Percentiles rank a stretch among this genome's conserved stretches.
phyloP scores from a whole-genome alignment of 2,113 vertebrate genomes.

The Eolophus roseicapilla region DNA sequence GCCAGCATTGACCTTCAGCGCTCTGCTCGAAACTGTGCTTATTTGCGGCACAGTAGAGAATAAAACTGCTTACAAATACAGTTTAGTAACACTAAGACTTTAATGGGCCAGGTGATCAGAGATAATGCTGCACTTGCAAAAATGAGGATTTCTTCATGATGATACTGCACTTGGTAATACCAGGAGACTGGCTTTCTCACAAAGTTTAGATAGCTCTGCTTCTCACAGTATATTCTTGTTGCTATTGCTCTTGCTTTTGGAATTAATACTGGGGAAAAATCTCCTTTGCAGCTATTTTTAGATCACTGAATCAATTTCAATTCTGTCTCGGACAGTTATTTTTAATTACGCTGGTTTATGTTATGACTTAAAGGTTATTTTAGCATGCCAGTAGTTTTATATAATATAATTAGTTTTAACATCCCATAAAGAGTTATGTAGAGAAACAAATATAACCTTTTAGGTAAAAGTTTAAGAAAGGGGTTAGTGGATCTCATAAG shows the following conservation, averaged over 20 bases:
- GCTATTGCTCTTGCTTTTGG: not conserved
- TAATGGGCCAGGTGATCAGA: not conserved
- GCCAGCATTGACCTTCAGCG: not conserved
- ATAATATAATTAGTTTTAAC: not conserved
- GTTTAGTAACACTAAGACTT: not conserved
- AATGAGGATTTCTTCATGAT: not conserved
- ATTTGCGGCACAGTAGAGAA: not conserved
- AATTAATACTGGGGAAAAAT: not conserved
- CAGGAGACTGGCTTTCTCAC: not conserved
- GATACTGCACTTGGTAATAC: not conserved
- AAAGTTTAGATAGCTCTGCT: not conserved
- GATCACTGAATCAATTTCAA: not conserved
- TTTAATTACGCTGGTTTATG: not conserved
- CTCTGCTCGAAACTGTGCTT: not conserved
- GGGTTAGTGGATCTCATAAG: not conserved
- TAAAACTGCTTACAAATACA: not conserved
- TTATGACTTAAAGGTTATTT: conserved; percentile 3
- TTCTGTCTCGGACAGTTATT: not conserved
- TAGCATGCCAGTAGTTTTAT: not conserved
- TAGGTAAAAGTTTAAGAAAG: not conserved
- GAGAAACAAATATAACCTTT: not conserved
- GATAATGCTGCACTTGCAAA: not conserved
- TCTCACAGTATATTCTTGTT: not conserved
- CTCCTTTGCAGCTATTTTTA: conserved; percentile 4
- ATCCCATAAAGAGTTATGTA: not conserved